Base-by-base conservation (phyloP, 64 coral and sea anemone species). In the Cladopsammia gracilis region DNA sequence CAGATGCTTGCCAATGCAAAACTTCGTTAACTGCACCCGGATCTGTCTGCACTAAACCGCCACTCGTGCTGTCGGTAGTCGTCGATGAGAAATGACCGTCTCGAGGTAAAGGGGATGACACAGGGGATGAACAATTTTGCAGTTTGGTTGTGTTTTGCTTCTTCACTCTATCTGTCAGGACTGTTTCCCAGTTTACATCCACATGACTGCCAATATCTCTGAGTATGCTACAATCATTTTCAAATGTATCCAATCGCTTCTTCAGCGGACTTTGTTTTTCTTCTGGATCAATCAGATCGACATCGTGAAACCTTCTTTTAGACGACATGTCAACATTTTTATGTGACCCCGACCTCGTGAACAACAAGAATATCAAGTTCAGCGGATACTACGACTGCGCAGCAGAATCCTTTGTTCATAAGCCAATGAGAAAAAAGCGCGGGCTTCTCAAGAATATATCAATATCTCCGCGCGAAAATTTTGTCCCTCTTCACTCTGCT, bases 381-480 rank as follows among this genome's bases (percentile, higher is more conserved):
- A 24, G 24, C 66, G 22, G n/a, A 22, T 7, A 25, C 34, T 61
- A 49, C 54, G 58, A 15, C 18, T 62, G 58, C 22, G 24, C 57
- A 42, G 26, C 79, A 83, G 11, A 83, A 26, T 25, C 58, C 64
- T 64, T 64, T 25, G 43, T 83, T 49, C 22, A 23, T 34, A n/a
- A 49, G 62, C 82, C 82, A 86, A 86, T 86, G 53, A 86, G 9
- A 20, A 69, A 86, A 86, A 67, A 86, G 60, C 4, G 82, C 62
- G 82, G n/a, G 82, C 16, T 86, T 86, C 62, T 69, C 15, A 42
- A n/a, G n/a, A n/a, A n/a, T n/a, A n/a, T n/a, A n/a, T n/a, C n/a
- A n/a, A n/a, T n/a, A n/a, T n/a, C n/a, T n/a, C n/a, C n/a, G n/a
- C n/a, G n/a, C n/a, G n/a, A n/a, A n/a, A n/a, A n/a, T n/a, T n/a